Conservation (phyloP, 2,888 invertebrate genomes). For the Merodon equestris region DNA sequence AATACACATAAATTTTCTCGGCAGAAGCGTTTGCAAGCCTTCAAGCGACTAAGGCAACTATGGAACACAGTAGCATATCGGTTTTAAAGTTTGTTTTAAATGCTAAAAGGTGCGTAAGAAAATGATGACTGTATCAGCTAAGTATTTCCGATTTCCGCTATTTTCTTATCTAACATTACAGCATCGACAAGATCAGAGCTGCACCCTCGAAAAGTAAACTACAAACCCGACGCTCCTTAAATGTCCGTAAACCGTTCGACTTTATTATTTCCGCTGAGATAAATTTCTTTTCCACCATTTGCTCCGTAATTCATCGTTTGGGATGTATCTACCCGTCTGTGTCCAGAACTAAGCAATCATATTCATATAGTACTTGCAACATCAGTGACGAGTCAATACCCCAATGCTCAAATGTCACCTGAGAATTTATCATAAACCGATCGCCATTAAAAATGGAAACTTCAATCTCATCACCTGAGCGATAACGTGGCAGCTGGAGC, state of each 20-base stretch:
- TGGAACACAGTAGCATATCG: too few species aligned
- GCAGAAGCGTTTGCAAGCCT: too few species aligned
- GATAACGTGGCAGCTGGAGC: conserved; percentile 54
- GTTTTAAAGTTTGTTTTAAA: too few species aligned
- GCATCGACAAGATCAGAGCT: conserved; percentile 62
- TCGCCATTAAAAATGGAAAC: conserved; percentile 41
- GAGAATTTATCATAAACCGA: conserved; percentile 59
- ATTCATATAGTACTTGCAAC: neutral
- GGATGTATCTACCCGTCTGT: conserved; percentile 50
- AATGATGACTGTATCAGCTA: too few species aligned
- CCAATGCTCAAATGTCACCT: conserved; percentile 38
- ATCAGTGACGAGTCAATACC: conserved; percentile 22
- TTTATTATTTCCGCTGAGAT: conserved; percentile 65
- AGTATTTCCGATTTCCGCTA: conserved; percentile 26
- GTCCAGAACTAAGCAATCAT: conserved; percentile 26
- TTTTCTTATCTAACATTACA: conserved; percentile 55
- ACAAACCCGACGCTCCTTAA: conserved; percentile 2
- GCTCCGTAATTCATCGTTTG: conserved; percentile 50
- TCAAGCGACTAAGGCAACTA: too few species aligned
- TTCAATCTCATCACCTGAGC: conserved; percentile 31
- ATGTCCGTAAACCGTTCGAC: conserved; percentile 42
- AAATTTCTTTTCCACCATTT: conserved; percentile 56
- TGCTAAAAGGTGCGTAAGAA: too few species aligned
- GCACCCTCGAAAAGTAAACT: conserved; percentile 45
- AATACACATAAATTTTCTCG: too few species aligned